These are phyloP conservation scores for Stenodema calcarata DNA, from an alignment of 2,888 invertebrate genomes.

Conservation along the genomic window DNA sequence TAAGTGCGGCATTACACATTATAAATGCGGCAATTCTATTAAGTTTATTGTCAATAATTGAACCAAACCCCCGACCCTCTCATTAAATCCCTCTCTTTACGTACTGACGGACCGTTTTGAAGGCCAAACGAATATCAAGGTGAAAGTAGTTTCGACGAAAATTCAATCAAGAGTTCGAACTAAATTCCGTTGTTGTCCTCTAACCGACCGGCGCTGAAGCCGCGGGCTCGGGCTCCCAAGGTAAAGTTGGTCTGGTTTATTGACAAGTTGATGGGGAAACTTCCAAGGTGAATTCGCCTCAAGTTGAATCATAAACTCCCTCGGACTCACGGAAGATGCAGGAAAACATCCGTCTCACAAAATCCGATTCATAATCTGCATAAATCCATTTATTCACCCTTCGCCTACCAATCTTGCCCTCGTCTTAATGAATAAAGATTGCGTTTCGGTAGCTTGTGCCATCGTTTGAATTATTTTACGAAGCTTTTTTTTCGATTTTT, in stretches of 20 bases:
- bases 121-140: background rate
- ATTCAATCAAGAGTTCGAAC: background rate
- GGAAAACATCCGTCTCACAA: background rate
- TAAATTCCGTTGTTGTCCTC: background rate
- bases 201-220: background rate
- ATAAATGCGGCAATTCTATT: too few relatives aligned
- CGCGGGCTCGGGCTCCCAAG: background rate
- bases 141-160: background rate
- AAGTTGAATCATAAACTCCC: background rate
- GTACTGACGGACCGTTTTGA: too few relatives aligned
- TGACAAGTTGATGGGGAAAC: slow-evolving; percentile 33
- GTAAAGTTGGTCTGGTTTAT: slow-evolving; percentile 9
- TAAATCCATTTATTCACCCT: slow-evolving; percentile 12
- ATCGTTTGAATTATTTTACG: background rate
- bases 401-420: background rate
- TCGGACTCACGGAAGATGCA: slow-evolving; percentile 1
- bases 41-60: too few relatives aligned
- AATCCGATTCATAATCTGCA: slow-evolving; percentile 25
- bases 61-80: too few relatives aligned
- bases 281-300: background rate
- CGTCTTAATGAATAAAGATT: slow-evolving; percentile 1
- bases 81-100: too few relatives aligned
- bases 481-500: too few relatives aligned
- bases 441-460: background rate
- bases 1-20: too few relatives aligned